Evolutionary conservation across 1,140 invertebrate genomes (phyloP), one percentile per base, ranked within the genome.

Genomic region (Lepidurus couesii): DNA sequence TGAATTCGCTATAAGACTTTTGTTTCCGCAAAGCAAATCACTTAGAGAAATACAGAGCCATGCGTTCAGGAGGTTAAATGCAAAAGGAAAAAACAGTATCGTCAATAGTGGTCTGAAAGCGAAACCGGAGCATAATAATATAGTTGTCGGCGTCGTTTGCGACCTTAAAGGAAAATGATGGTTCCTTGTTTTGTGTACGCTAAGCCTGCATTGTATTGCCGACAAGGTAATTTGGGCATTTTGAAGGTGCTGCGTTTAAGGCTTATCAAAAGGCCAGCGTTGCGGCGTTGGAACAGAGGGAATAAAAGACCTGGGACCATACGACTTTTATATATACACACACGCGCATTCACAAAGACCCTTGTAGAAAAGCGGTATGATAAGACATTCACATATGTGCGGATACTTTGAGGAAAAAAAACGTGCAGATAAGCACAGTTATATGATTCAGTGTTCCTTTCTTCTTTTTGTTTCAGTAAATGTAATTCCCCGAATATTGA

Each of bases 161-260:
- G 21, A 21, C 9, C 53, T 65, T 65, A 16, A 21, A 65, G 53
- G 21, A 65, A 65, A 65, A 7, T 16, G 13, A 11, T 65, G 53
- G 53, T 65, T 13, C 53, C 53, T 65, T 65, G 16, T 65, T 21
- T 65, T 65, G 53, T 65, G n/a, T 65, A 65, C 21, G 53, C 53
- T 65, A 65, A 65, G 53, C 53, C 21, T 16, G 16, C 21, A 65
- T 65, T 65, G 53, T 65, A 65, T n/a, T 65, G 13, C 53, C 53
- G 53, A 65, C 53, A 65, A 21, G 53, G 53, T 65, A 65, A 65
- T 65, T 65, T 65, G 21, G 53, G 53, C 53, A 65, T 65, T 65
- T 65, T n/a, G 7, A 65, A 65, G 53, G 53, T 65, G 53, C 53
- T 65, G 53, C 53, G 53, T 65, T 34, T 65, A 65, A 65, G 53